phyloP scores from a whole-genome alignment of 2,113 vertebrate species.

The Phodopus roborovskii region DNA sequence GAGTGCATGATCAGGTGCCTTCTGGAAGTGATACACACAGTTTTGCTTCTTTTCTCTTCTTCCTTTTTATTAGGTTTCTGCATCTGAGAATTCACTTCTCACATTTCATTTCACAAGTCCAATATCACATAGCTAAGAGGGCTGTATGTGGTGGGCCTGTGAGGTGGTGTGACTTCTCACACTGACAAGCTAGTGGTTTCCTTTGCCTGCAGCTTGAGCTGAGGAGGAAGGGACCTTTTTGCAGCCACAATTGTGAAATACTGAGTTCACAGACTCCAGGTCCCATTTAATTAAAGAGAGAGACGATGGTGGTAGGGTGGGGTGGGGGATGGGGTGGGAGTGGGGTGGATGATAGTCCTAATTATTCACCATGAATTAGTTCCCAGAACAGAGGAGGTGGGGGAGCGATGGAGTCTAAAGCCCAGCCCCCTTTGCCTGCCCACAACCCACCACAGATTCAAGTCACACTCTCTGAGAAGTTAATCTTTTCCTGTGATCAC shows the following conservation, averaged over 20 bases:
- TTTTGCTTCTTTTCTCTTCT: not conserved
- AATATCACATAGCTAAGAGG: slow-evolving; percentile 12
- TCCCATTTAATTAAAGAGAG: not conserved
- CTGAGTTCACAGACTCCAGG: not conserved
- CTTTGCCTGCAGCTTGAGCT: not conserved
- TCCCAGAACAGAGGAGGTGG: not conserved
- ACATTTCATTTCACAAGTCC: not conserved
- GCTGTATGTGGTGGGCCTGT: not conserved
- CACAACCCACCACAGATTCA: not conserved
- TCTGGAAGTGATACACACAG: not conserved
- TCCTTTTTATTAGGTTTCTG: not conserved
- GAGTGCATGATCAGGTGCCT: not conserved
- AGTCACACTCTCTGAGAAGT: not conserved
- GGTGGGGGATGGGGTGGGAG: too few relatives aligned
- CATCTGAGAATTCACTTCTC: not conserved
- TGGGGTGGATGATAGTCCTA: not conserved
- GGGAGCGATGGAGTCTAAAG: not conserved
- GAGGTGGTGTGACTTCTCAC: not conserved
- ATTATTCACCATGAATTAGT: not conserved
- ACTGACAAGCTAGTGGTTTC: slow-evolving; percentile 28
- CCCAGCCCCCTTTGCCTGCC: not conserved
- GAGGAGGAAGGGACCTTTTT: not conserved
- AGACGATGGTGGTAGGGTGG: not conserved
- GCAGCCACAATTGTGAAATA: not conserved
- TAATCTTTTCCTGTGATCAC: slow-evolving; percentile 45